Percentiles rank a stretch among this genome's conserved stretches.
These are phyloP conservation scores for Zeuzera pyrina DNA, from an alignment of 2,888 invertebrate genomes.

Conservation along the genomic window DNA sequence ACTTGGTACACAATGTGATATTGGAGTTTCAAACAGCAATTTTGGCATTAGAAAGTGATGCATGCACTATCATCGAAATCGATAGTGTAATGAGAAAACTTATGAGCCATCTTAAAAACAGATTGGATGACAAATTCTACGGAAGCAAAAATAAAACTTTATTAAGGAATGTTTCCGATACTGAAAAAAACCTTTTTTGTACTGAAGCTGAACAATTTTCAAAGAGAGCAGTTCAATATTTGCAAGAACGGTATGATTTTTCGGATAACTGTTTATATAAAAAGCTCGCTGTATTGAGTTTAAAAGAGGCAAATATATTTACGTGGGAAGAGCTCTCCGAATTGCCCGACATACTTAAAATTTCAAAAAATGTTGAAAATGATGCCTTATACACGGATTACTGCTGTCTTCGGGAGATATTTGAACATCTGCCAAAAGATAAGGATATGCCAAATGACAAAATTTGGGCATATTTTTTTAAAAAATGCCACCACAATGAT, in stretches of 20 bases:
- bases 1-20: conserved; percentile 7
- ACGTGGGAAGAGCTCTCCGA: conserved; percentile 3
- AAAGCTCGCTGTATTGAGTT: not conserved
- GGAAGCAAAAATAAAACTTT: conserved; percentile 3
- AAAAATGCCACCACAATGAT: too few species aligned
- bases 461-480: too few species aligned
- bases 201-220: conserved; percentile 2
- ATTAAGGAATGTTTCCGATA: not conserved
- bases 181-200: not conserved
- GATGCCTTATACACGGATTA: too few species aligned
- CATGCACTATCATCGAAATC: conserved; percentile 2
- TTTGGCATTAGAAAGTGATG: conserved; percentile 4
- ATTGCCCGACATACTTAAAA: conserved; percentile 2
- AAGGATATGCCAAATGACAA: too few species aligned
- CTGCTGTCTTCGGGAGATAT: too few species aligned
- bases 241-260: conserved; percentile 6
- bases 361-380: not conserved
- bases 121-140: conserved; percentile 3
- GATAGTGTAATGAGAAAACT: conserved; percentile 2
- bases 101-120: conserved; percentile 2
- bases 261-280: conserved; percentile 4
- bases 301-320: conserved; percentile 3
- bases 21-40: not conserved
- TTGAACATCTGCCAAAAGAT: too few species aligned
- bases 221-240: conserved; percentile 5